phyloP scores from a whole-genome alignment of 2,797 vertebrate genomes.

The Hafferia zeledoni region DNA sequence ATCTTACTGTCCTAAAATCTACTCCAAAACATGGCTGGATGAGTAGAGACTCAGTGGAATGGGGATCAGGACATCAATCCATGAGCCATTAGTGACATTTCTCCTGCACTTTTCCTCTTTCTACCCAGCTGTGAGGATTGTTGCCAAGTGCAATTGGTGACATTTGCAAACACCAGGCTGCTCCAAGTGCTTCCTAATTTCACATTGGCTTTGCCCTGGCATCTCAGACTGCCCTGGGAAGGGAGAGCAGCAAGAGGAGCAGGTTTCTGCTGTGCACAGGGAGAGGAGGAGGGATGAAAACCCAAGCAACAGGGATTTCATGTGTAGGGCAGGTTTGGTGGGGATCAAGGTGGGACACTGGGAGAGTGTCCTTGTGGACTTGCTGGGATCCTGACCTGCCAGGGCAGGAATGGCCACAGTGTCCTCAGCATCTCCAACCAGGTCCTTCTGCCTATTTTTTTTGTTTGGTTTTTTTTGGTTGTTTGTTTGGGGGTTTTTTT shows the following conservation, averaged over 20 bases:
- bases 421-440: background rate
- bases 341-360: background rate
- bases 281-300: background rate
- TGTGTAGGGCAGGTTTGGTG: background rate
- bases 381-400: background rate
- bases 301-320: background rate
- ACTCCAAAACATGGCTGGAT: background rate
- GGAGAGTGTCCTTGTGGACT: background rate
- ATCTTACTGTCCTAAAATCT: background rate
- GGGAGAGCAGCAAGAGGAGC: constrained; percentile 9
- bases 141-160: background rate
- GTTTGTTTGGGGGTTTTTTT: too few species aligned
- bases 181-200: background rate
- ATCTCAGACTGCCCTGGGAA: background rate
- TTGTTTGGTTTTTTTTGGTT: accelerated
- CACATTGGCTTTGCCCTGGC: background rate
- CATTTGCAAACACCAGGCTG: background rate
- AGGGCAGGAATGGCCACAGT: accelerated
- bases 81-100: background rate
- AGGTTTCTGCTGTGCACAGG: background rate
- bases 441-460: background rate
- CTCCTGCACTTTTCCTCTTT: background rate
- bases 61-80: background rate
- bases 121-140: background rate
- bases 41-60: background rate